Percentiles rank a stretch among this genome's conserved stretches.
These are phyloP conservation scores for Podarcis siculus DNA, from an alignment of 2,797 vertebrate genomes.

Conservation along the genomic window DNA sequence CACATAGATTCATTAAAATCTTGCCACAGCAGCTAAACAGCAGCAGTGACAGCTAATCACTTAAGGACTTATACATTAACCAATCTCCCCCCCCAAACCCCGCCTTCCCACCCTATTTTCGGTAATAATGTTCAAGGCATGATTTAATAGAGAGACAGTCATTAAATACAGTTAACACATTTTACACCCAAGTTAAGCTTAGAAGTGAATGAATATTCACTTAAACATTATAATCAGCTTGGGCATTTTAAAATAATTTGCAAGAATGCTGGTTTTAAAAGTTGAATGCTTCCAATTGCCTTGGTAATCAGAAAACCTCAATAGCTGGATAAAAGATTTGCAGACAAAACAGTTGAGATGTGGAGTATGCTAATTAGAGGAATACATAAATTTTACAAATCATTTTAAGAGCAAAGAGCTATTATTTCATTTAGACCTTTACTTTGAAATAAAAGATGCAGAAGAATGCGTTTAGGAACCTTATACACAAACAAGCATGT, in stretches of 20 bases:
- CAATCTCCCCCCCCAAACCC: conserved; percentile 32
- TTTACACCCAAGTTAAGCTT: conserved; percentile 60
- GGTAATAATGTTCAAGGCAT: conserved; percentile 67
- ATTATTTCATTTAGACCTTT: conserved; percentile 55
- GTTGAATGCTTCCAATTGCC: conserved; percentile 43
- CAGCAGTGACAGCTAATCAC: conserved; percentile 75
- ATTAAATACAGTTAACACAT: conserved; percentile 66
- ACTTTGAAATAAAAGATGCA: conserved; percentile 56
- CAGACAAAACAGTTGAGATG: conserved; percentile 64
- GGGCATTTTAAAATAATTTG: conserved; percentile 31
- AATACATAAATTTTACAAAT: conserved; percentile 65
- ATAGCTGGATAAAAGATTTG: conserved; percentile 61
- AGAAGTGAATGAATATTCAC: conserved; percentile 58
- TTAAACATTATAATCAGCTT: conserved; percentile 46
- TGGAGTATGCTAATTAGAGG: conserved; percentile 58
- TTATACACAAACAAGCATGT: conserved; percentile 82
- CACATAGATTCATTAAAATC: conserved; percentile 67
- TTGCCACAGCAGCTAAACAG: conserved; percentile 60
- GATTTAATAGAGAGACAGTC: conserved; percentile 69
- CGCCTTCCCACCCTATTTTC: conserved; percentile 45
- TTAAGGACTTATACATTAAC: conserved; percentile 71
- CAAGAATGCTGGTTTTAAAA: conserved; percentile 27
- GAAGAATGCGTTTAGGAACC: conserved; percentile 87
- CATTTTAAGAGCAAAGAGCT: conserved; percentile 63
- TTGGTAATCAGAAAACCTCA: conserved; percentile 36